phyloP scores from a whole-genome alignment of 2,888 invertebrate genomes.

The Cyaniris semiargus region DNA sequence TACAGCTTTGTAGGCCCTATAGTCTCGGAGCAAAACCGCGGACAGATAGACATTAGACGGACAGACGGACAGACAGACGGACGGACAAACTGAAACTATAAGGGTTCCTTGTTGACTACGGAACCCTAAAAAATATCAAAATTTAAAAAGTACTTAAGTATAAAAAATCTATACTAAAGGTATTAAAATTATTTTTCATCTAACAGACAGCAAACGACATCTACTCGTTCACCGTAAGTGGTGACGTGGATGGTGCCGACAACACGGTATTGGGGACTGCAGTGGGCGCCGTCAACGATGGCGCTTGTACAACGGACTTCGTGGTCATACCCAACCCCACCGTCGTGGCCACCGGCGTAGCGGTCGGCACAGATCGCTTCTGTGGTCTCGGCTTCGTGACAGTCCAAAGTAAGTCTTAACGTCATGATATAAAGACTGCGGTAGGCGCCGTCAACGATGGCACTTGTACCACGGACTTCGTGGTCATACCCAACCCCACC shows the following conservation, averaged over 20 bases:
- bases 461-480: slow-evolving; percentile 85
- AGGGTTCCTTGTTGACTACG: no score
- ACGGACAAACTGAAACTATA: no score
- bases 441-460: slow-evolving; percentile 79
- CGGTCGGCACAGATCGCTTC: slow-evolving; percentile 83
- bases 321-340: slow-evolving; percentile 86
- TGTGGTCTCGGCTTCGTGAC: slow-evolving; percentile 86
- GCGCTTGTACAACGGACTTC: slow-evolving; percentile 85
- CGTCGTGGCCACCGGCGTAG: slow-evolving; percentile 62
- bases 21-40: no score
- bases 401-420: slow-evolving; percentile 82
- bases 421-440: no score
- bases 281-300: slow-evolving; percentile 78
- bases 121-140: no score
- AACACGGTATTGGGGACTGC: slow-evolving; percentile 81
- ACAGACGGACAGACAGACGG: no score
- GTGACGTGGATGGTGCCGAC: slow-evolving; percentile 84
- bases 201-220: slow-evolving; percentile 63
- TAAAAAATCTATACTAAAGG: no score
- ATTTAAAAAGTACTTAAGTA: no score
- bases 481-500: slow-evolving; percentile 86
- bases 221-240: slow-evolving; percentile 86
- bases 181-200: background rate
- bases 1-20: no score
- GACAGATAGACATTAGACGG: no score